A percentile compares a stretch with the other conserved stretches of the same genome.
Conservation (phyloP, 2,797 vertebrate genomes). For the Diceros bicornis region DNA sequence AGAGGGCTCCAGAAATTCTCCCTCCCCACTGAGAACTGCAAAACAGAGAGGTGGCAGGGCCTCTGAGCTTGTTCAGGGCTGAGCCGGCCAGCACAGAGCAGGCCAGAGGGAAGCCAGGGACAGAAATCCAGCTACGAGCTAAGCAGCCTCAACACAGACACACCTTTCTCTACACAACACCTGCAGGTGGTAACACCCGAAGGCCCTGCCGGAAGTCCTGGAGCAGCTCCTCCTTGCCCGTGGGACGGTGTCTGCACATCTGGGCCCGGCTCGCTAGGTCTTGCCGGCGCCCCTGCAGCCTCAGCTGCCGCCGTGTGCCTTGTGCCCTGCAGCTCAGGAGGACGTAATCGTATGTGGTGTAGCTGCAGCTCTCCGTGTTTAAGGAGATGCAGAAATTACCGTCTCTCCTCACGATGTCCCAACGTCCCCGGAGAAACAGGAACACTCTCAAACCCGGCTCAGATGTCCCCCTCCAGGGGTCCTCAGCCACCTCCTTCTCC, state of each 20-base stretch:
- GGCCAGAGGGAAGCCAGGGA: not conserved
- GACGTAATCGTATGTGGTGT: not conserved
- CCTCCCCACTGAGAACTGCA: not conserved
- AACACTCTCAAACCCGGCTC: not conserved
- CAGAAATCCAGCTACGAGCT: fast-evolving
- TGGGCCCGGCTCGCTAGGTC: fast-evolving
- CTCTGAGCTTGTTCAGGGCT: too few species aligned
- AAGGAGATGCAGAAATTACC: not conserved
- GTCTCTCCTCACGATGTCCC: too few species aligned
- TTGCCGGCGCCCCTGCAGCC: not conserved
- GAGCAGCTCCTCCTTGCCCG: fast-evolving
- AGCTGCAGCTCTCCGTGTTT: not conserved
- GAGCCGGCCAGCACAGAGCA: not conserved
- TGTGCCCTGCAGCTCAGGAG: not conserved
- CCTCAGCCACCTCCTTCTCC: fast-evolving
- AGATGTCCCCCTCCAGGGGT: not conserved
- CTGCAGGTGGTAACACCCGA: not conserved
- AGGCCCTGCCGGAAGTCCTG: not conserved
- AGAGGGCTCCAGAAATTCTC: not conserved
- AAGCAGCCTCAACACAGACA: not conserved
- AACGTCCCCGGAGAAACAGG: not conserved
- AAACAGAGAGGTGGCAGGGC: not conserved
- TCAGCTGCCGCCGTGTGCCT: too few species aligned
- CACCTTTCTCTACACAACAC: too few species aligned
- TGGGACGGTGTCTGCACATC: not conserved